phyloP scores from a whole-genome alignment of 2,113 vertebrate genomes.

The Glaucidium brasilianum region DNA sequence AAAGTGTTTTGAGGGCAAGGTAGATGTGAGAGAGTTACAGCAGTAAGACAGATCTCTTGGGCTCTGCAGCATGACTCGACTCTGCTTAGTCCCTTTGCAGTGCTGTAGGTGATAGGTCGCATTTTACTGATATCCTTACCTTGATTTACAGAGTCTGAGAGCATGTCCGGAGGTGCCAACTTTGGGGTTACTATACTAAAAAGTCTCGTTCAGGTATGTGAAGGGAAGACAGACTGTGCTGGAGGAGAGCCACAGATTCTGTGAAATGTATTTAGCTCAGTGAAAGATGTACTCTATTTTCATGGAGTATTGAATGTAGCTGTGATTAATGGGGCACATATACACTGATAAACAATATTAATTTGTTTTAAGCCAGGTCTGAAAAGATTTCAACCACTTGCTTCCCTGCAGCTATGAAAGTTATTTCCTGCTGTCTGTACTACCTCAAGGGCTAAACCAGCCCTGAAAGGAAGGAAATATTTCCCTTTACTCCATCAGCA shows the following conservation, averaged over 20 bases:
- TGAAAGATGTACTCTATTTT: conserved; percentile 55
- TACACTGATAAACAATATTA: conserved; percentile 58
- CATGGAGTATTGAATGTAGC: conserved; percentile 34
- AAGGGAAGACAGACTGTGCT: not conserved
- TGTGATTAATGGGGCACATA: conserved; percentile 58
- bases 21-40: not conserved
- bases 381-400: conserved; percentile 41
- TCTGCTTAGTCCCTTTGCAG: not conserved
- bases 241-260: not conserved
- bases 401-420: conserved; percentile 35
- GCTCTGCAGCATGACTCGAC: not conserved
- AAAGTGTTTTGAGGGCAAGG: not conserved
- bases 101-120: not conserved
- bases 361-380: conserved; percentile 57
- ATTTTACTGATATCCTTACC: not conserved
- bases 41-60: not conserved
- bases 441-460: conserved; percentile 35
- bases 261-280: not conserved
- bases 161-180: not conserved
- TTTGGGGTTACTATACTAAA: not conserved
- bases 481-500: not conserved
- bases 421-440: conserved; percentile 43
- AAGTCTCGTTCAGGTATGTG: not conserved
- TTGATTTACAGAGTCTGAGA: conserved; percentile 2
- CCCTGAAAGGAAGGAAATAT: conserved; percentile 35